A percentile compares a stretch with the other conserved stretches of the same genome.
phyloP scores from a whole-genome alignment of 2,113 vertebrate genomes.

The Lynx canadensis region DNA sequence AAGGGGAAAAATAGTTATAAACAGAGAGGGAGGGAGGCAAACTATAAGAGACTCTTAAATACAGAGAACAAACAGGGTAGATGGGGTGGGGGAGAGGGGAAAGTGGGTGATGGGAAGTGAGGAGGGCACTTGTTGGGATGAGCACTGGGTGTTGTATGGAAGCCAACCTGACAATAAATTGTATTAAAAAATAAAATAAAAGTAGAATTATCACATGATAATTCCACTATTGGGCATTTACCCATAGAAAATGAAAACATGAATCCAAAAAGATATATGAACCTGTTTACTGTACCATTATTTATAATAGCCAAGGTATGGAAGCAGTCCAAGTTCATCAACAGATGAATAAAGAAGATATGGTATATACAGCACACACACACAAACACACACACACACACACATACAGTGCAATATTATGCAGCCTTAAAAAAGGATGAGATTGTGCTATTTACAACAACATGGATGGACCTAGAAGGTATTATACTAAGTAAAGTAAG shows the following conservation, averaged over 20 bases:
- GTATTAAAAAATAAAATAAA: background rate
- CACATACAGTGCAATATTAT: background rate
- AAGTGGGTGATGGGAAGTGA: too few relatives aligned
- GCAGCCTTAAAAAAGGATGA: background rate
- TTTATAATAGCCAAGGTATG: background rate
- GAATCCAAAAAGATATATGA: background rate
- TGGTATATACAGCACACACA: background rate
- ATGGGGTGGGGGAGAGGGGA: too few relatives aligned
- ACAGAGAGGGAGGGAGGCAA: too few relatives aligned
- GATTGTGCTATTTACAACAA: background rate
- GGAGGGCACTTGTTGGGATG: too few relatives aligned
- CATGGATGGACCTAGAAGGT: background rate
- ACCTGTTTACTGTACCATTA: background rate
- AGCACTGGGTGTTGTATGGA: too few relatives aligned
- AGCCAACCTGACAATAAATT: too few relatives aligned
- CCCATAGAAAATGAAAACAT: background rate
- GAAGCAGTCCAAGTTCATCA: background rate
- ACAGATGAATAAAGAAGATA: background rate
- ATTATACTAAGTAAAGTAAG: background rate
- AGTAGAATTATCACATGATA: background rate
- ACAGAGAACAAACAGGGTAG: too few relatives aligned
- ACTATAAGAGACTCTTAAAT: too few relatives aligned
- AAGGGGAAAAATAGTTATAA: too few relatives aligned
- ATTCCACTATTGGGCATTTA: background rate
- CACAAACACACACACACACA: background rate